Evolutionary conservation across 2,113 vertebrate genomes (phyloP).

Genomic region (Hippocampus zosterae): DNA sequence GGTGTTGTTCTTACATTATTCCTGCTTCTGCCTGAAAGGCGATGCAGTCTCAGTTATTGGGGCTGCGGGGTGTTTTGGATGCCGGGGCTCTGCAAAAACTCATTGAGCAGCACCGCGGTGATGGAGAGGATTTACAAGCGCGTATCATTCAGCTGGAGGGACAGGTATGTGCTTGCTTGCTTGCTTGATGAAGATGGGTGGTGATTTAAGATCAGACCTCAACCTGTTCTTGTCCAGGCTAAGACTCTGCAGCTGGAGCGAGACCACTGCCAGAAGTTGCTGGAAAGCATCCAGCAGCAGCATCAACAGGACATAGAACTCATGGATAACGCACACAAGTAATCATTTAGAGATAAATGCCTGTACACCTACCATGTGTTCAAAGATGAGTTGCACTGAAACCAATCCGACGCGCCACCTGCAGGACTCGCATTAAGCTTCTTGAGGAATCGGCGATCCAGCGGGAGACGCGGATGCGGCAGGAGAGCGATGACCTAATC

Average conservation of each 20-base stretch:
- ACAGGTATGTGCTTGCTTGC: constrained; percentile 66
- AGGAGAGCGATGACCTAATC: constrained; percentile 74
- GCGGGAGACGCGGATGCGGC: constrained; percentile 66
- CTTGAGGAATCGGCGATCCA: constrained; percentile 72
- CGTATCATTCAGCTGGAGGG: constrained; percentile 74
- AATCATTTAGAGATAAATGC: constrained; percentile 1
- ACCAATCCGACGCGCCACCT: neutral
- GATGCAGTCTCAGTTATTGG: constrained; percentile 59
- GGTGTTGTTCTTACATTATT: constrained; percentile 7
- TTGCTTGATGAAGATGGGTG: neutral
- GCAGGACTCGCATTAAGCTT: constrained; percentile 75
- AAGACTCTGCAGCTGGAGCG: constrained; percentile 77
- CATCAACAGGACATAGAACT: constrained; percentile 79
- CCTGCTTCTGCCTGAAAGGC: constrained; percentile 44
- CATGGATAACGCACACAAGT: constrained; percentile 80
- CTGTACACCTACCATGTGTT: neutral
- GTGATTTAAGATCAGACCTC: neutral
- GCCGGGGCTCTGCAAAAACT: constrained; percentile 36
- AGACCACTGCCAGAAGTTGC: constrained; percentile 71
- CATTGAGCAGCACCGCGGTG: constrained; percentile 47
- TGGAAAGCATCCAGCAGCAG: constrained; percentile 75
- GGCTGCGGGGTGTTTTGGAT: constrained; percentile 43
- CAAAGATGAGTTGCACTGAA: neutral
- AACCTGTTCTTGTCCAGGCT: constrained; percentile 63
- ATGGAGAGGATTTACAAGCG: constrained; percentile 63